These are phyloP conservation scores for Characodon lateralis DNA, from an alignment of 2,797 vertebrate genomes.

Conservation along the genomic window DNA sequence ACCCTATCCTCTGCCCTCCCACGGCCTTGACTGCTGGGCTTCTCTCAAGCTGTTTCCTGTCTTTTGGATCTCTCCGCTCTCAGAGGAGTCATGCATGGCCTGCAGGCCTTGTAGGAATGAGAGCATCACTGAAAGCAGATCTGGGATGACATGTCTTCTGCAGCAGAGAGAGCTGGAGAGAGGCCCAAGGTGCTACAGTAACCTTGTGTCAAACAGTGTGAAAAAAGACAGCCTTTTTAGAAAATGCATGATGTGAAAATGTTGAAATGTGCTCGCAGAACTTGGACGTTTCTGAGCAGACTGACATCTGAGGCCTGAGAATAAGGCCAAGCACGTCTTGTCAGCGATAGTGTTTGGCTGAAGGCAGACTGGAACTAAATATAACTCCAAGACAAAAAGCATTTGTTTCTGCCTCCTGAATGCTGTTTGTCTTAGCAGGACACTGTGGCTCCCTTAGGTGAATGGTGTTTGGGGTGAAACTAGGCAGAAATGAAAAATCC, in stretches of 20 bases:
- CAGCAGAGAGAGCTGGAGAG: conserved; percentile 14
- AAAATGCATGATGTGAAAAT: conserved; percentile 9
- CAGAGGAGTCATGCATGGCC: conserved; percentile 71
- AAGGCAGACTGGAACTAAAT: conserved; percentile 67
- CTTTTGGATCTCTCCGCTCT: conserved; percentile 78
- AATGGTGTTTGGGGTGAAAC: conserved; percentile 71
- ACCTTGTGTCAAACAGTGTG: conserved; percentile 28
- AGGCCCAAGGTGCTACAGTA: conserved; percentile 26
- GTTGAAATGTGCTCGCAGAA: conserved; percentile 2
- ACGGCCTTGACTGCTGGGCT: conserved; percentile 80
- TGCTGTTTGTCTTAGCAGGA: conserved; percentile 81
- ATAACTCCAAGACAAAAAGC: conserved; percentile 77
- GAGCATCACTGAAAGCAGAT: conserved; percentile 50
- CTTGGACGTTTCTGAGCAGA: conserved; percentile 9
- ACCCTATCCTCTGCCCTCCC: conserved; percentile 72
- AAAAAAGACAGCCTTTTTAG: conserved; percentile 13
- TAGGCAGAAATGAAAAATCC: conserved; percentile 60
- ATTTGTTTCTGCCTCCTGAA: conserved; percentile 75
- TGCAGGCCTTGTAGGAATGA: conserved; percentile 62
- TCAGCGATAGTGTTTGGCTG: conserved; percentile 51
- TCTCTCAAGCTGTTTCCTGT: conserved; percentile 87
- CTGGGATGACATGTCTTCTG: conserved; percentile 20
- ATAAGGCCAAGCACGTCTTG: conserved; percentile 38
- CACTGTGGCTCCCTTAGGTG: conserved; percentile 65
- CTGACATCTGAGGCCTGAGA: conserved; percentile 1